Evolutionary conservation across 2,888 invertebrate genomes (phyloP).

Genomic region (Parasteatoda lunata): DNA sequence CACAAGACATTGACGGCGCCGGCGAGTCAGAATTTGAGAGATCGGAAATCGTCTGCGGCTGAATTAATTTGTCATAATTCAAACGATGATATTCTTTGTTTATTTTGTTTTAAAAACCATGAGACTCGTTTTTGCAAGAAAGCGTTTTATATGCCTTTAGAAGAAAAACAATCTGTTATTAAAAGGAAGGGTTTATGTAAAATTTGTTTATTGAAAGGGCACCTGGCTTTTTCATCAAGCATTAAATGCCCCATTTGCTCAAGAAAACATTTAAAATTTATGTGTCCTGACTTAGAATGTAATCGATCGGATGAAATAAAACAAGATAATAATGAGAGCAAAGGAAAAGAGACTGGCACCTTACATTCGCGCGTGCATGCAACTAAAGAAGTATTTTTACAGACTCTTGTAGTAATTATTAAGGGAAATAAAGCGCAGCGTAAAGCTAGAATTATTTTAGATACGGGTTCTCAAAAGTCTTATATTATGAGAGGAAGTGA

Average conservation of each 20-base stretch:
- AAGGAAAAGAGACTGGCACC: background rate
- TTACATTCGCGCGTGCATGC: constrained; percentile 1
- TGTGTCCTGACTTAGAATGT: background rate
- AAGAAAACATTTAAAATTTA: background rate
- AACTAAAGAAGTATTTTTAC: constrained; percentile 16
- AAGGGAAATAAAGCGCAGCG: background rate
- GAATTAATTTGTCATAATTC: background rate
- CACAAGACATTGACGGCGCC: background rate
- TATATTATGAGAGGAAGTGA: constrained; percentile 23
- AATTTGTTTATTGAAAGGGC: constrained; percentile 2
- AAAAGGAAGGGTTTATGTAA: constrained; percentile 12
- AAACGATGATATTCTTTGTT: too few relatives aligned
- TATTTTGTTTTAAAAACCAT: too few relatives aligned
- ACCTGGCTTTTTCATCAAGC: background rate
- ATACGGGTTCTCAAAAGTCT: constrained; percentile 9
- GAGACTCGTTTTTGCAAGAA: background rate
- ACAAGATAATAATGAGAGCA: background rate
- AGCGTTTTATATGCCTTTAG: background rate
- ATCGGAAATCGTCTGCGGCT: background rate
- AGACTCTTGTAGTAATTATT: constrained; percentile 1
- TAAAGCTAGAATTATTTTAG: constrained; percentile 8
- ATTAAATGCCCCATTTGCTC: too few relatives aligned
- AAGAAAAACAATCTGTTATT: background rate
- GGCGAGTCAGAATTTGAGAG: background rate
- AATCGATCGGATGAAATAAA: too few relatives aligned